Evolutionary conservation across 2,888 invertebrate genomes (phyloP).

Genomic region (Gymnosoma rotundatum): DNA sequence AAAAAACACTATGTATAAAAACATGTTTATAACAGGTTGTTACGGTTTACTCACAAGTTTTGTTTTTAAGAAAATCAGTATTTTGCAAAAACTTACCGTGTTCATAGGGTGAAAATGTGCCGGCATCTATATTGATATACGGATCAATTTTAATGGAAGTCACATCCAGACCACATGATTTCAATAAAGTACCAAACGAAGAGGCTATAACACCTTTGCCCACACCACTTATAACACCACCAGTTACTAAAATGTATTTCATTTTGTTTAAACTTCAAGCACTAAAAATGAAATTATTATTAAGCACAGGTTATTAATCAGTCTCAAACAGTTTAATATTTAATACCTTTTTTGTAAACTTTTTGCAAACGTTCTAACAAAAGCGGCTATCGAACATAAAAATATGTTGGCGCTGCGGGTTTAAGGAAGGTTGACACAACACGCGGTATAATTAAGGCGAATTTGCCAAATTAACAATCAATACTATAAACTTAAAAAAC

Average conservation of each 20-base stretch:
- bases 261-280: constrained; percentile 82
- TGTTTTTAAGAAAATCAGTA: neutral
- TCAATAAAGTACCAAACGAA: constrained; percentile 97
- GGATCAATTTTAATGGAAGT: constrained; percentile 99
- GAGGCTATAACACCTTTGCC: constrained; percentile 98
- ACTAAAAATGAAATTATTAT: neutral
- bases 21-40: neutral
- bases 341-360: constrained; percentile 14
- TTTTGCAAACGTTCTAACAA: constrained; percentile 3
- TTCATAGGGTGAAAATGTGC: constrained; percentile 99
- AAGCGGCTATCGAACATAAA: constrained; percentile 18
- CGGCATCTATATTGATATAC: constrained; percentile 99
- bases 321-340: neutral
- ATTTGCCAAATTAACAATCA: neutral
- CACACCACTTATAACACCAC: constrained; percentile 99
- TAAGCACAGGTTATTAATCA: neutral
- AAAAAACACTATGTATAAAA: neutral
- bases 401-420: neutral
- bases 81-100: constrained; percentile 88
- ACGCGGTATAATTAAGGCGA: constrained; percentile 43
- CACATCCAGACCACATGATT: constrained; percentile 96
- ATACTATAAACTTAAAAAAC: neutral
- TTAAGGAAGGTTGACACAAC: constrained; percentile 4
- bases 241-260: constrained; percentile 99
- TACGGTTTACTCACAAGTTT: neutral